Conservation (phyloP, 1,140 invertebrate species). For the Pemphigus obesinymphae region DNA sequence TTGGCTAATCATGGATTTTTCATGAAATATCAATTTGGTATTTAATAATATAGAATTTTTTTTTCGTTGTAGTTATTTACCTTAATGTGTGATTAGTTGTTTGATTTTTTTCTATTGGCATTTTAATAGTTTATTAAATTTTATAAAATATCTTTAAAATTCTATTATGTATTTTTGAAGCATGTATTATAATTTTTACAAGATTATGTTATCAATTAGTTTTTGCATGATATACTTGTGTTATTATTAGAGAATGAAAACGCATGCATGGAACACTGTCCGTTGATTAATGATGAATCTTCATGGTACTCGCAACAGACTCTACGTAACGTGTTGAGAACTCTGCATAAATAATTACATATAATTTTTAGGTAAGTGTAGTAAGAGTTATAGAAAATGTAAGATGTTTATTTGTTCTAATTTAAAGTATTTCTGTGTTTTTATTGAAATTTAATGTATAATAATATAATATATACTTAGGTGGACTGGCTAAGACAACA, state of each 20-base stretch:
- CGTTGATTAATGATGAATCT: conserved; percentile 28
- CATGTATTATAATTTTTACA: not conserved
- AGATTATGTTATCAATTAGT: not conserved
- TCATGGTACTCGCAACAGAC: conserved; percentile 20
- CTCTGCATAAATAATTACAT: not conserved
- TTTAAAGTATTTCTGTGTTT: not conserved
- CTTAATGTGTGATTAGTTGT: not conserved
- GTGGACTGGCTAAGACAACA: not conserved
- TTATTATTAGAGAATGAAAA: conserved; percentile 37
- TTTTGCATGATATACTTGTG: conserved; percentile 40
- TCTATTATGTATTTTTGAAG: not conserved
- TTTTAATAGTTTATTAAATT: not conserved
- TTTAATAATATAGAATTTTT: not conserved
- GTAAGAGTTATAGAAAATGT: not conserved
- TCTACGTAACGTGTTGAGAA: conserved; percentile 9
- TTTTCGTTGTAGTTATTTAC: not conserved
- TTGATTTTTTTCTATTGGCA: not conserved
- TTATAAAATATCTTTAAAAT: not conserved
- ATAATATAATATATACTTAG: not conserved
- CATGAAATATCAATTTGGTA: too few species aligned
- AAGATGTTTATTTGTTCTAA: not conserved
- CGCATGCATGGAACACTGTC: conserved; percentile 26
- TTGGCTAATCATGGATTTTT: not conserved
- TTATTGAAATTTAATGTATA: too few species aligned
- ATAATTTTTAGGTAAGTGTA: conserved; percentile 12